phyloP scores from a whole-genome alignment of 37 sponge, comb jelly and placozoan genomes.

The Beroe forskalii region DNA sequence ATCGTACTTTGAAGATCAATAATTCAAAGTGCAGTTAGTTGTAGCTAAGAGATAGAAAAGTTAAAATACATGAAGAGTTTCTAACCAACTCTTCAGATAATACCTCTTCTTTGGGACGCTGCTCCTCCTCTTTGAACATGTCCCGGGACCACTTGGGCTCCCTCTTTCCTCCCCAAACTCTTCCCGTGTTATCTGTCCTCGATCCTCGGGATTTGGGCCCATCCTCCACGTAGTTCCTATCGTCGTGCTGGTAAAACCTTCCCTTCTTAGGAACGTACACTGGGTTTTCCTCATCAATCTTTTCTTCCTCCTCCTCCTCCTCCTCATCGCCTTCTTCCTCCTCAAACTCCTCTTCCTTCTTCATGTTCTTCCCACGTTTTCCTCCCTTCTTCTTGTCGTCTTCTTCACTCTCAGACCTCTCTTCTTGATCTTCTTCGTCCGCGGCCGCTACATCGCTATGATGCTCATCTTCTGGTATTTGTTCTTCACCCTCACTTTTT shows the following conservation, averaged over 20 bases:
- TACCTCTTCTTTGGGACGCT: conserved; percentile 53
- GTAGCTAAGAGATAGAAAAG: no score
- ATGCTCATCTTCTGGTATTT: background rate
- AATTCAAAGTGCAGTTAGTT: no score
- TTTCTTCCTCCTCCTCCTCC: conserved; percentile 29
- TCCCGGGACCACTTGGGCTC: conserved; percentile 40
- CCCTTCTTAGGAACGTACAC: conserved; percentile 8
- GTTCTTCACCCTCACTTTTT: background rate
- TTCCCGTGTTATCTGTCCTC: background rate
- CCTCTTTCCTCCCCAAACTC: conserved; percentile 40
- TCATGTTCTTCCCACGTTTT: background rate
- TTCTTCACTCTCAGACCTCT: background rate
- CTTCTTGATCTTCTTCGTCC: background rate
- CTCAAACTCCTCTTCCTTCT: conserved; percentile 20
- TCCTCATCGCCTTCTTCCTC: background rate
- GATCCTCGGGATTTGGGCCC: background rate
- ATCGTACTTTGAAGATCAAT: no score
- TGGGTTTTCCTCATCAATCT: conserved; percentile 9
- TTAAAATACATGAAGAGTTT: no score
- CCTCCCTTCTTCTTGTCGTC: background rate
- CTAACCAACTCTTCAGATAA: background rate
- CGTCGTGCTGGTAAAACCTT: conserved; percentile 57
- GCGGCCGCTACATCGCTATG: background rate
- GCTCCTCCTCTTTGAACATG: conserved; percentile 26
- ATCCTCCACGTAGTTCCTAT: conserved; percentile 33